Evolutionary conservation across 53 echinoderm and acorn worm species (phyloP), one percentile per base, ranked within the genome.

Genomic region (Holothuria leucospilota): DNA sequence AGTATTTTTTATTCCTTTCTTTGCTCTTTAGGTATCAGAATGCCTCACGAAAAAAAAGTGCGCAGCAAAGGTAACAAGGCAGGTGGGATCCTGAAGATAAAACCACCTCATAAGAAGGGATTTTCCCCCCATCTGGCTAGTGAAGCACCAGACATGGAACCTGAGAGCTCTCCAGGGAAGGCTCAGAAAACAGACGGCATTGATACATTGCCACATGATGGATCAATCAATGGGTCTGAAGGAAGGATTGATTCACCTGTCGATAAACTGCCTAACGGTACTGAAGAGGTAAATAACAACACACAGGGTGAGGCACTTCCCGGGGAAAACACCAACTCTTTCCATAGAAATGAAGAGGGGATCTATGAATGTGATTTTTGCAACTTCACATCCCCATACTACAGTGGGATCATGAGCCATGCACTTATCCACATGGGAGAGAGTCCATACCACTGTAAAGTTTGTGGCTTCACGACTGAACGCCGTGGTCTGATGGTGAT

Each of bases 391-490:
- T 90, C 96, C 15, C 90, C 92, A 62, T 94, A 92, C 68, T 94
- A 96, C 87, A 94, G 94, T 63, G 96, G 92, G 10, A 90, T 96
- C 26, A 83, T 92, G 79, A 96, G 88, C 68, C 96, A 96, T 82
- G 90, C 92, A 16, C 86, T 94, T 24, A 90, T 96, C 16, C 96
- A 96, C 86, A 91, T 91, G 6, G 96, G 94, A 6, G 96, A 96
- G 72, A 94, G 92, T 52, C 96, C 94, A 0, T 96, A 85, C 85
- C 63, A 78, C 28, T 96, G 94, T 68, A 84, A 88, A 24, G 84
- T 94, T 15, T 96, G 96, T n/a, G 90, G 86, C 41, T 96, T 94
- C 88, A 69, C 79, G 13, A 91, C 94, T 20, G 90, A 89, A 12
- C 96, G 94, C 56, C 90, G 94, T 9, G 94, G 96, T 4, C 94